Base-by-base conservation (phyloP, 2,888 invertebrate genomes). In the Mesorhabditis belari region DNA sequence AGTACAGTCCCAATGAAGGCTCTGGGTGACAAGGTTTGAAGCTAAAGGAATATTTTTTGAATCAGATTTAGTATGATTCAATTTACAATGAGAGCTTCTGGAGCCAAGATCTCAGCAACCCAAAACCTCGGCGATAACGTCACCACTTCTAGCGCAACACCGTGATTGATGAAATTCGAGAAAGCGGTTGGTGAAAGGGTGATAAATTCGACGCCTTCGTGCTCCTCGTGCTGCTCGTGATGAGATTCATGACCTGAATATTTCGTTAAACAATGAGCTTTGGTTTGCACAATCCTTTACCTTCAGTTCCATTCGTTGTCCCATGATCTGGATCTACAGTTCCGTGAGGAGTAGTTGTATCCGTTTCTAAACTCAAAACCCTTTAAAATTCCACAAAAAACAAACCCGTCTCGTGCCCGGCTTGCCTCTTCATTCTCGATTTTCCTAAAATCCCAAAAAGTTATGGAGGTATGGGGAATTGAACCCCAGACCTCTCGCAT, bases 1-100 rank as follows among this genome's bases (percentile, higher is more conserved):
- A 78, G 62, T 4, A 77, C 67, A 12, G 77, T 73, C 5, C 77
- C 75, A 28, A 78, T 67, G 59, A 78, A 78, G 2, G 78, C 78
- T 3, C 77, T 66, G 1, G 78, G 78, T 4, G 69, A 68, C 0
- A 76, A 61, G 2, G 72, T 64, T 27, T 70, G 68, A 3, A 74
- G 55, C 73, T 73, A 56, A 57, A 67, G 50, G 6, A 2, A 12
- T 44, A 29, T 17, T 35, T 12, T 12, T 35, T 12, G 6, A 35
- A 35, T 35, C 35, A 35, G 17, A 12, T 12, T 17, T 17, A 35
- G 35, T 35, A 35, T 35, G n/a, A 35, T 17, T 51, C 17, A 25
- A 23, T 49, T 44, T 54, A 71, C 67, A 55, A 61, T 66, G 6
- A 74, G 58, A 26, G 70, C 73, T 63, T 73, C 74, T 0, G 75